phyloP scores from a whole-genome alignment of 2,888 invertebrate genomes.

The Ophion ventricosus region DNA sequence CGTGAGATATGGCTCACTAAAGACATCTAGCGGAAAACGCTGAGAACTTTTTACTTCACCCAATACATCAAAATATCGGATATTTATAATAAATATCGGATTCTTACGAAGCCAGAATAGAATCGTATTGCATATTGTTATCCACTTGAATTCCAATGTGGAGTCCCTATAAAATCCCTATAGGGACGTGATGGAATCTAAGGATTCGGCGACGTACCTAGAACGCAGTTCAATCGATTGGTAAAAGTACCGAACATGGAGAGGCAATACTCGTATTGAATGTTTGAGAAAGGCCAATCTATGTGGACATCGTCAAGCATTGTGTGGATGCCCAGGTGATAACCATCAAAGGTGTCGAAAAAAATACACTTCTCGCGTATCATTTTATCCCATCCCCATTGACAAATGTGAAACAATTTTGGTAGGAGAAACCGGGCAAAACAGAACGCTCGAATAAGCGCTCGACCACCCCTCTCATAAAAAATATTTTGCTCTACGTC shows the following conservation, averaged over 20 bases:
- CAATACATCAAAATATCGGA: no score
- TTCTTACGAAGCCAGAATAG: no score
- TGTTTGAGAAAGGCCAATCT: neutral
- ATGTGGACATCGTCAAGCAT: neutral
- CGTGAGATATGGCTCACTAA: no score
- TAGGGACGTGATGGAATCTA: no score
- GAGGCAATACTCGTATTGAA: neutral
- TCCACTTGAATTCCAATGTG: no score
- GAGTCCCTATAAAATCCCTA: no score
- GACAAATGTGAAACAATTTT: constrained; percentile 48
- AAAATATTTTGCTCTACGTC: constrained; percentile 59
- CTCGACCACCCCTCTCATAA: constrained; percentile 10
- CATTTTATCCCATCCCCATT: constrained; percentile 34
- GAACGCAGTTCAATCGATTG: neutral
- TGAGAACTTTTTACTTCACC: no score
- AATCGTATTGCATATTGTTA: no score
- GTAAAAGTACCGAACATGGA: no score
- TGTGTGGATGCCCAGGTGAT: neutral
- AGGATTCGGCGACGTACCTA: neutral
- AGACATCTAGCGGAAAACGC: no score
- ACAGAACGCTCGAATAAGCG: constrained; percentile 38
- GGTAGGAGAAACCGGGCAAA: constrained; percentile 21
- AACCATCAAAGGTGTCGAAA: neutral
- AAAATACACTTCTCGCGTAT: constrained; percentile 14
- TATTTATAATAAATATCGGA: no score